Evolutionary conservation across 2,113 vertebrate genomes (phyloP), one percentile per base, ranked within the genome.

Genomic region (Turnix velox): DNA sequence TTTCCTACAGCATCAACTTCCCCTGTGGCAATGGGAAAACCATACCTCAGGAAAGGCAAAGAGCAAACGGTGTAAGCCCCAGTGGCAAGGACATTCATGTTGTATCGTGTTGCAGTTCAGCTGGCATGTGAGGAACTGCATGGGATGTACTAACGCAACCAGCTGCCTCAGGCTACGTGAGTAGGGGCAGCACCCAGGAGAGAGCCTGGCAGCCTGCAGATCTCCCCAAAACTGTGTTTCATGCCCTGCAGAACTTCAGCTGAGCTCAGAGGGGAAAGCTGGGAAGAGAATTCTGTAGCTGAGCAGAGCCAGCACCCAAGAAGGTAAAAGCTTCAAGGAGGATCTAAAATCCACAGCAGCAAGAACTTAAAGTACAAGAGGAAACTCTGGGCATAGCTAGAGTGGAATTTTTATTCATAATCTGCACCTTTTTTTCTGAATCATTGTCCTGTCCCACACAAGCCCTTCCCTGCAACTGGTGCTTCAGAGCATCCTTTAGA

Each of bases 361-460:
- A 4, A 89, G 40, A 78, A 73, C 12, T 82, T 57, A 18, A 82
- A 85, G 35, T 61, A 9, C 12, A 57, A 43, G 9, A 74, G 22
- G 18, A 45, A 63, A 1, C 14, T 65, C 30, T 55, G 9, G 9
- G 12, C 14, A 71, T 85, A 4, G 16, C 24, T 68, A 42, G 18
- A 9, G 22, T 61, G 22, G 8, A 79, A 43, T 76, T 55, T 84
- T n/a, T 46, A 61, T 77, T 87, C 49, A 27, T 45, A 61, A 84
- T 18, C 33, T 43, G 13, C 15, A 10, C 37, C 75, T n/a, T 55
- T n/a, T n/a, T n/a, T n/a, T n/a, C n/a, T n/a, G n/a, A n/a, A n/a
- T n/a, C 30, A 23, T 28, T 33, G 22, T 61, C 22, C 31, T 12
- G 2, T 1, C 11, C 4, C 3, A n/a, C 12, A 5, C 6, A 14